Percentiles rank a stretch among this genome's conserved stretches.
phyloP scores from a whole-genome alignment of 2,113 vertebrate species.

The Cyrtonyx montezumae region DNA sequence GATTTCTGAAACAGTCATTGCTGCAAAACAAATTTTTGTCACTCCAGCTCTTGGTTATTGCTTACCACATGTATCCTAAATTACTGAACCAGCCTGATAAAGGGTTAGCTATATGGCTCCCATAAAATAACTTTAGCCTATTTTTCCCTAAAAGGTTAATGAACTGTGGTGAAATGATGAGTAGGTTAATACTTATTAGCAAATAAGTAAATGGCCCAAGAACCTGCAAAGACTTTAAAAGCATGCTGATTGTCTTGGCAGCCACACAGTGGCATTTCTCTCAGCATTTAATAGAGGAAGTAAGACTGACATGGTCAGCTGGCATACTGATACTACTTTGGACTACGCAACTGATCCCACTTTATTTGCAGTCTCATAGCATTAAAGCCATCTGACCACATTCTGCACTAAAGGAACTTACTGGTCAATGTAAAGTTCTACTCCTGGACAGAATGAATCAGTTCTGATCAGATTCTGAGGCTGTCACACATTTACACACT shows the following conservation, averaged over 20 bases:
- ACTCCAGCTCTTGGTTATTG: background rate
- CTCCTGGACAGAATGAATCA: background rate
- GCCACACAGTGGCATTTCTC: background rate
- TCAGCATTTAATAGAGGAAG: background rate
- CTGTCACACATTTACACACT: background rate
- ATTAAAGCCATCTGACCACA: background rate
- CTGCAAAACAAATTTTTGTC: background rate
- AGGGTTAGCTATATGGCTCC: background rate
- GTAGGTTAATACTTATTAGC: slow-evolving; percentile 16
- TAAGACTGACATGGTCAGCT: slow-evolving; percentile 31
- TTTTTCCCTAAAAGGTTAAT: background rate
- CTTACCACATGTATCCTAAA: background rate
- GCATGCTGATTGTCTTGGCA: background rate
- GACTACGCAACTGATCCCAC: background rate
- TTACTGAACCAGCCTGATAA: background rate
- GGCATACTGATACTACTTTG: background rate
- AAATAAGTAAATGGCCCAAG: background rate
- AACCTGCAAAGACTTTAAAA: background rate
- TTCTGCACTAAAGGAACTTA: background rate
- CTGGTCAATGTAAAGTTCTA: background rate
- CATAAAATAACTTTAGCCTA: background rate
- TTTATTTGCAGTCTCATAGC: background rate
- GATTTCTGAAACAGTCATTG: background rate
- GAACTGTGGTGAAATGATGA: background rate
- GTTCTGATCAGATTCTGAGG: background rate